Conservation (phyloP, 2,797 vertebrate species). For the Gila robusta region DNA sequence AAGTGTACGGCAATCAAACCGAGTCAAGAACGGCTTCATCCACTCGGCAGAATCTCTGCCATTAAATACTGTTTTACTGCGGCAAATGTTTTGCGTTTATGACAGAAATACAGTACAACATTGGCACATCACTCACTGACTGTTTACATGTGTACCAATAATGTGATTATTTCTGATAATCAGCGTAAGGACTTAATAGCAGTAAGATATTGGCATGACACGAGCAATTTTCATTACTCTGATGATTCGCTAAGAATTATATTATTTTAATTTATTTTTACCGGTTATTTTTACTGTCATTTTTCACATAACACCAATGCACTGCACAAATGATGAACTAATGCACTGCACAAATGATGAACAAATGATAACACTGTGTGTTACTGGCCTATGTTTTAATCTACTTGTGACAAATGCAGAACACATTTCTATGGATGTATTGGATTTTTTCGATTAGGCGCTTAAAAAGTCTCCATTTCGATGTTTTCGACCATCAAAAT, state of each 20-base stretch:
- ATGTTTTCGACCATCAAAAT: neutral
- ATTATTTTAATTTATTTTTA: too few species aligned
- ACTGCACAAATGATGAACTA: neutral
- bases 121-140: neutral
- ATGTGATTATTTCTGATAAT: neutral
- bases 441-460: neutral
- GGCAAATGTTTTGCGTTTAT: neutral
- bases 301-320: neutral
- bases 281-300: neutral
- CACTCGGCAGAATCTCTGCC: neutral
- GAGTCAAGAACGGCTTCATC: constrained; percentile 10
- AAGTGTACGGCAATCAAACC: constrained; percentile 14
- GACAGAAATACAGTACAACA: neutral
- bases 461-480: neutral
- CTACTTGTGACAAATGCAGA: neutral
- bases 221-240: neutral
- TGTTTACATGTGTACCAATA: neutral
- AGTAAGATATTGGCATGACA: neutral
- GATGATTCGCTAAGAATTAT: neutral
- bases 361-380: neutral
- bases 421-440: neutral
- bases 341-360: neutral
- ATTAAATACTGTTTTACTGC: neutral
- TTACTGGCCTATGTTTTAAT: neutral
- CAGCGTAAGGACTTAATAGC: neutral